Base-by-base conservation (phyloP, 2,113 vertebrate genomes). In the Alouatta palliata region DNA sequence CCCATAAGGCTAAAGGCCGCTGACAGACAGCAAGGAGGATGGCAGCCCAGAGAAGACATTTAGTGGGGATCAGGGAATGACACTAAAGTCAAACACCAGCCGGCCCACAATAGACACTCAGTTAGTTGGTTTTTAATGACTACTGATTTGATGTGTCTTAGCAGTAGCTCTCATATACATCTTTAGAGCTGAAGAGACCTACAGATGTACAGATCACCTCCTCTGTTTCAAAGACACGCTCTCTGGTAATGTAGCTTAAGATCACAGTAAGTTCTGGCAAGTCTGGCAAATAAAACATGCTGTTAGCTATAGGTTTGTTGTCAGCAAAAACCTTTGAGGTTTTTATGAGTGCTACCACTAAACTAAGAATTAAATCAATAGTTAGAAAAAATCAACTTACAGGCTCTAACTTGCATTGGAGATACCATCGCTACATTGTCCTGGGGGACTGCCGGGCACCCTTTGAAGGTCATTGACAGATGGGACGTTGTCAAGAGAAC, bases 301-400 rank as follows among this genome's bases (percentile, higher is more conserved):
- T 89, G 8, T 90, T 85, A 66, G 73, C 68, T 91, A 61, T 84
- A 68, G 30, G 85, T 8, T 94, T 66, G 1, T 27, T 61, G 35
- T 93, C 95, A 94, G 96, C 93, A 97, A 92, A 97, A 61, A 64
- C 54, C 54, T 80, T 43, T 80, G 87, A 91, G 58, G 64, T 16
- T 94, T 93, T 95, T 61, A 21, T 47, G 68, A 86, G 45, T 70
- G 35, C 37, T 89, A 64, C 49, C 83, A 7, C 71, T 84, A 71
- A 75, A 40, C 90, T 52, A 64, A 90, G 47, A 30, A 90, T 66
- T 76, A 76, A n/a, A 71, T 90, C 75, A 61, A 25, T 61, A 91
- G 84, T 75, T 91, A 85, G 52, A n/a, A 93, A 95, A 95, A 90
- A 71, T 82, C 35, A 89, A 49, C 37, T 79, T 37, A 71, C 27